phyloP scores from a whole-genome alignment of 2,113 vertebrate species.

The Saiga tatarica region DNA sequence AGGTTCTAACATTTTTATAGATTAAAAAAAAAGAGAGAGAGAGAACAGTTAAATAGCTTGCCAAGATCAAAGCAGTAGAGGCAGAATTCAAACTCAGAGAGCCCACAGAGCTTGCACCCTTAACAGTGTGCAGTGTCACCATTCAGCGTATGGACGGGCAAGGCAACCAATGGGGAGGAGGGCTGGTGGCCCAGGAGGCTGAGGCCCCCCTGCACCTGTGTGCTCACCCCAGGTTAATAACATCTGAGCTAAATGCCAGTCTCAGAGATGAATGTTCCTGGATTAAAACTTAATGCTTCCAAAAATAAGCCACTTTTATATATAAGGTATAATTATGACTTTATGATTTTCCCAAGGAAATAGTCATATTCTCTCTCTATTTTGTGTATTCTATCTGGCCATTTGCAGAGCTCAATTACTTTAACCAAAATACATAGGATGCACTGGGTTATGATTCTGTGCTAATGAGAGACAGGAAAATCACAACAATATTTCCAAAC shows the following conservation, averaged over 20 bases:
- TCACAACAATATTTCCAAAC: not conserved
- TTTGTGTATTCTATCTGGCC: not conserved
- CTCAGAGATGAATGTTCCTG: not conserved
- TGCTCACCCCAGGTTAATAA: not conserved
- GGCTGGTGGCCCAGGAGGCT: no score
- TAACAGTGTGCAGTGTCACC: fast-evolving
- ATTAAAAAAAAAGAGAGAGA: not conserved
- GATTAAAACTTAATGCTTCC: not conserved
- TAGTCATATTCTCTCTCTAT: not conserved
- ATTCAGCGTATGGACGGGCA: fast-evolving
- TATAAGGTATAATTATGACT: not conserved
- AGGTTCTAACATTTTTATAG: not conserved
- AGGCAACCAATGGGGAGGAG: fast-evolving
- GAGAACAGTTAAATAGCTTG: not conserved
- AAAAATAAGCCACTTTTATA: not conserved
- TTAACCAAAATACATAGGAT: not conserved
- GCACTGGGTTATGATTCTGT: not conserved
- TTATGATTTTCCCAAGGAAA: not conserved
- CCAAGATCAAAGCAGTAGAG: not conserved
- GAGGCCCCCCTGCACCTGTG: fast-evolving
- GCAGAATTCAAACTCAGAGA: not conserved
- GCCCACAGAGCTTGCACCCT: no score
- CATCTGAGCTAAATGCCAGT: not conserved
- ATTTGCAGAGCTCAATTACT: not conserved
- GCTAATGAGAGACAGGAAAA: not conserved